A percentile compares a stretch with the other conserved stretches of the same genome.
Conservation (phyloP, 23 tunicate genomes). For the Diplosoma virens region DNA sequence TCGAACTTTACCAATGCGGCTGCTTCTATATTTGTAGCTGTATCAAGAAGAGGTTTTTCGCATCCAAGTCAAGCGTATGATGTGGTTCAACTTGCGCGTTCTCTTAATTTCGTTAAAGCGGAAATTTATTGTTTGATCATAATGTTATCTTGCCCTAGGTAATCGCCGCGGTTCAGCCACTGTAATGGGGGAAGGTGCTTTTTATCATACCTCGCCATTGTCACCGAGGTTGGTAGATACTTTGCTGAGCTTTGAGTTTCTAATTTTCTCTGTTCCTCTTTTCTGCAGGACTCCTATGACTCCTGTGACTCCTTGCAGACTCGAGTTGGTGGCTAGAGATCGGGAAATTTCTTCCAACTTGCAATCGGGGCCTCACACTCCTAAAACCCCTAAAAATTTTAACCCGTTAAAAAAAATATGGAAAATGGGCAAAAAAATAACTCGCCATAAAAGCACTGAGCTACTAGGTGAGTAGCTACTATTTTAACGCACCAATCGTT, state of each 20-base stretch:
- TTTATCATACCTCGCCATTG: conserved; percentile 13
- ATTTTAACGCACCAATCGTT: too few species aligned
- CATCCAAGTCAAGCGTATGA: too few species aligned
- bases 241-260: too few species aligned
- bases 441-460: conserved; percentile 67
- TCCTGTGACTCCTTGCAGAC: conserved; percentile 58
- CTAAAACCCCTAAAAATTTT: conserved; percentile 56
- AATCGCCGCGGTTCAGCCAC: conserved; percentile 60
- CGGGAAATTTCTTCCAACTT: conserved; percentile 4
- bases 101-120: neutral
- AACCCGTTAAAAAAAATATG: conserved; percentile 40
- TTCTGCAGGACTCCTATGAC: conserved; percentile 90
- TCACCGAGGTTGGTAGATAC: conserved; percentile 29
- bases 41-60: too few species aligned
- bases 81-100: too few species aligned
- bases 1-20: too few species aligned
- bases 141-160: neutral
- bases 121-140: neutral
- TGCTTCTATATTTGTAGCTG: too few species aligned
- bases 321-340: conserved; percentile 46
- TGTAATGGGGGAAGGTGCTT: conserved; percentile 34
- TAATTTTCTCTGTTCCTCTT: too few species aligned
- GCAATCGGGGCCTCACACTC: conserved; percentile 26
- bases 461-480: conserved; percentile 21
- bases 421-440: conserved; percentile 34